Evolutionary conservation across 1,140 invertebrate species (phyloP).

Genomic region (Hycleus cichorii): DNA sequence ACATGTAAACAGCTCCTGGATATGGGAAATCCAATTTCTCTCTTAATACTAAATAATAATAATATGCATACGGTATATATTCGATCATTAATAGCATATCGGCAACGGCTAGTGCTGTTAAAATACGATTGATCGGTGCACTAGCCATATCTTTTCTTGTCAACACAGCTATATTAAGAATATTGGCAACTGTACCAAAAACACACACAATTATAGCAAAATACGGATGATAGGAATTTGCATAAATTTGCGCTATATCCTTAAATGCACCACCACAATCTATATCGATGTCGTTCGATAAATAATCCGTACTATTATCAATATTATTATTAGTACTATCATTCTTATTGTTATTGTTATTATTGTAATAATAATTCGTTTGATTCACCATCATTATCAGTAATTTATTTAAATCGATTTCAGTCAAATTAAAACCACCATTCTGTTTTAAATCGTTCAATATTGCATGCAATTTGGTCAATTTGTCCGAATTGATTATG

Average conservation of each 20-base stretch:
- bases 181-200: constrained; percentile 83
- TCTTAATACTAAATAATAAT: constrained; percentile 57
- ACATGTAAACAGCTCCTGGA: constrained; percentile 60
- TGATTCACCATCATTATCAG: too few species aligned
- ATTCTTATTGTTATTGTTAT: too few species aligned
- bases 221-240: constrained; percentile 51
- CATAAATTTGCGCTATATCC: constrained; percentile 14
- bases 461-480: too few species aligned
- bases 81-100: constrained; percentile 84
- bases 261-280: constrained; percentile 9
- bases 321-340: too few species aligned
- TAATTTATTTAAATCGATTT: too few species aligned
- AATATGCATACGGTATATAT: constrained; percentile 75
- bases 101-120: constrained; percentile 71
- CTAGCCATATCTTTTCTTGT: constrained; percentile 74
- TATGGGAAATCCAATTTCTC: constrained; percentile 53
- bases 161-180: constrained; percentile 81
- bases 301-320: too few species aligned
- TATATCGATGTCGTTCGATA: neutral
- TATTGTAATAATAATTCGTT: too few species aligned
- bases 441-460: too few species aligned
- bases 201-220: constrained; percentile 67
- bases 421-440: too few species aligned
- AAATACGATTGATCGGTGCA: constrained; percentile 75
- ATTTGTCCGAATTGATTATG: too few species aligned